phyloP scores from a whole-genome alignment of 2,797 vertebrate genomes.

The Vireo griseus region DNA sequence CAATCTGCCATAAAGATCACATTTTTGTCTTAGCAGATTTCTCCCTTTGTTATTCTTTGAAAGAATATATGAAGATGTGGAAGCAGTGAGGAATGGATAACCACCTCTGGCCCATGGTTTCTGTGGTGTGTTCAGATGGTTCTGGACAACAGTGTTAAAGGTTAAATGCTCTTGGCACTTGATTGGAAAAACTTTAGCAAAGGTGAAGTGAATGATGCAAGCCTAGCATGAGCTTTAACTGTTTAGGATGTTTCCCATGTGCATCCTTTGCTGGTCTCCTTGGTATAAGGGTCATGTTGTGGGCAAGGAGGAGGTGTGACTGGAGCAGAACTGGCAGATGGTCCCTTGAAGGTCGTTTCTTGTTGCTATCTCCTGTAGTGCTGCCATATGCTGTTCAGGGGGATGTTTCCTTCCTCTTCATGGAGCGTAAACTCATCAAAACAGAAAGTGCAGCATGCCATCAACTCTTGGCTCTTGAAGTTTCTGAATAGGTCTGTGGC shows the following conservation, averaged over 20 bases:
- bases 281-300: slow-evolving; percentile 56
- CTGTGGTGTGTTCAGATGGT: slow-evolving; percentile 8
- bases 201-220: slow-evolving; percentile 50
- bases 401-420: slow-evolving; percentile 62
- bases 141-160: slow-evolving; percentile 36
- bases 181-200: slow-evolving; percentile 19
- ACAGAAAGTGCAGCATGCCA: slow-evolving; percentile 28
- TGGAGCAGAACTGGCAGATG: slow-evolving; percentile 65
- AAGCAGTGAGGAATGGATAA: slow-evolving; percentile 1
- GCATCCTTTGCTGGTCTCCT: slow-evolving; percentile 59
- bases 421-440: slow-evolving; percentile 65
- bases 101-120: slow-evolving; percentile 1
- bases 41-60: slow-evolving; percentile 20
- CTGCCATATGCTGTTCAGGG: slow-evolving; percentile 61
- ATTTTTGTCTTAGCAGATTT: background rate
- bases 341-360: slow-evolving; percentile 65
- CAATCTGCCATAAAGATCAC: slow-evolving; percentile 4
- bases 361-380: slow-evolving; percentile 64
- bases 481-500: slow-evolving; percentile 1
- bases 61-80: background rate
- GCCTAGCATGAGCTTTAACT: slow-evolving; percentile 34
- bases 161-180: slow-evolving; percentile 51
- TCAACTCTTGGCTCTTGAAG: slow-evolving; percentile 13
- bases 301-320: slow-evolving; percentile 63
- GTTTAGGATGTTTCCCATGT: slow-evolving; percentile 60